phyloP scores from a whole-genome alignment of 2,113 vertebrate species.

The Turdus rufiventris region DNA sequence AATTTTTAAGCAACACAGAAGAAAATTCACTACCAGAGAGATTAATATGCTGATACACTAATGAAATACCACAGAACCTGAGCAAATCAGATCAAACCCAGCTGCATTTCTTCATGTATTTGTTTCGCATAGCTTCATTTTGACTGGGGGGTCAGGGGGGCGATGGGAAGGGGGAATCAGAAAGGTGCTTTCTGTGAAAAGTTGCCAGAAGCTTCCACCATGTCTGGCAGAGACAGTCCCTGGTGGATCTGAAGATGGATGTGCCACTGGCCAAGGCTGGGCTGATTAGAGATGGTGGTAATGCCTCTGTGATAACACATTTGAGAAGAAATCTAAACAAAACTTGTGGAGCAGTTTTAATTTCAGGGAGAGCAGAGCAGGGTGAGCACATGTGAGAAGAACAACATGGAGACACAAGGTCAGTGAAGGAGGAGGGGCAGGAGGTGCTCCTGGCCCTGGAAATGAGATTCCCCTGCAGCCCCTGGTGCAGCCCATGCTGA shows the following conservation, averaged over 20 bases:
- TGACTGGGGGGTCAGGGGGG: fast-evolving
- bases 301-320: fast-evolving
- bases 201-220: background rate
- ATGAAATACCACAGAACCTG: background rate
- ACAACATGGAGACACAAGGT: background rate
- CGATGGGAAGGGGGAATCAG: background rate
- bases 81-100: background rate
- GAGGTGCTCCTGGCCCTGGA: background rate
- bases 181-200: background rate
- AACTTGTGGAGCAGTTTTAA: background rate
- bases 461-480: fast-evolving
- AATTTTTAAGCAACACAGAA: background rate
- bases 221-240: background rate
- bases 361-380: fast-evolving
- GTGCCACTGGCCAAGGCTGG: background rate
- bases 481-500: background rate
- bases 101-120: background rate
- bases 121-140: background rate
- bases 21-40: background rate
- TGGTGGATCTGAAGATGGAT: background rate
- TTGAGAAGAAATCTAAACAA: background rate
- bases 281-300: no score
- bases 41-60: background rate
- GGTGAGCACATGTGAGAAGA: background rate
- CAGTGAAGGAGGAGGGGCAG: background rate